Evolutionary conservation across 2,113 vertebrate species (phyloP).

Genomic region (Leucoraja erinaceus): DNA sequence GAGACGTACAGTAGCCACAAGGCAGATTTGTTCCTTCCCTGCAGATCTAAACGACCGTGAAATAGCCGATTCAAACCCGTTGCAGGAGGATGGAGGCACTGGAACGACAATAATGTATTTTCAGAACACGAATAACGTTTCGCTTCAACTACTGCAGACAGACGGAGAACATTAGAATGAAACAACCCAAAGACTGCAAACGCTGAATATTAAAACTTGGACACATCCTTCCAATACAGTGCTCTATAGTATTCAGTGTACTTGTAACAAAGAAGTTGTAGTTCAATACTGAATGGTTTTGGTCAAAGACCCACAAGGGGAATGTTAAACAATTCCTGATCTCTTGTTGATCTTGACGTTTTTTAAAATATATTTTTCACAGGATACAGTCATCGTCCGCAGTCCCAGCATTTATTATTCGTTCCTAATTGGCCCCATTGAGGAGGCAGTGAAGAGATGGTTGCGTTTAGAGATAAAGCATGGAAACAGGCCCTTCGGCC

Average conservation of each 20-base stretch:
- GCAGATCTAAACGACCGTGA: conserved; percentile 67
- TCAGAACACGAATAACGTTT: not conserved
- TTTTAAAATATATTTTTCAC: no score
- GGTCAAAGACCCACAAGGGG: not conserved
- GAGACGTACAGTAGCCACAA: conserved; percentile 78
- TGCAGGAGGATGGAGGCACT: conserved; percentile 79
- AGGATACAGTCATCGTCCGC: no score
- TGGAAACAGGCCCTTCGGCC: no score
- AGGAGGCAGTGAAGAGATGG: no score
- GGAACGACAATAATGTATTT: conserved; percentile 39
- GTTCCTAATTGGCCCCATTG: no score
- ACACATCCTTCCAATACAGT: not conserved
- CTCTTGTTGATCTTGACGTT: not conserved
- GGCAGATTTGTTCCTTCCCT: conserved; percentile 76
- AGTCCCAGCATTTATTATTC: no score
- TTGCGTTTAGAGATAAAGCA: no score
- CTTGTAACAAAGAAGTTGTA: not conserved
- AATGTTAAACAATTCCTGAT: not conserved
- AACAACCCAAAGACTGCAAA: not conserved
- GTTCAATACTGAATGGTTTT: not conserved
- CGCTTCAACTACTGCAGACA: not conserved
- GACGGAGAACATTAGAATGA: not conserved
- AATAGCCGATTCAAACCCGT: conserved; percentile 66
- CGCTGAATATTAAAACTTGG: not conserved
- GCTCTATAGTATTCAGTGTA: not conserved